Evolutionary conservation across 2,888 invertebrate genomes (phyloP).

Genomic region (Parnassius glacialis): DNA sequence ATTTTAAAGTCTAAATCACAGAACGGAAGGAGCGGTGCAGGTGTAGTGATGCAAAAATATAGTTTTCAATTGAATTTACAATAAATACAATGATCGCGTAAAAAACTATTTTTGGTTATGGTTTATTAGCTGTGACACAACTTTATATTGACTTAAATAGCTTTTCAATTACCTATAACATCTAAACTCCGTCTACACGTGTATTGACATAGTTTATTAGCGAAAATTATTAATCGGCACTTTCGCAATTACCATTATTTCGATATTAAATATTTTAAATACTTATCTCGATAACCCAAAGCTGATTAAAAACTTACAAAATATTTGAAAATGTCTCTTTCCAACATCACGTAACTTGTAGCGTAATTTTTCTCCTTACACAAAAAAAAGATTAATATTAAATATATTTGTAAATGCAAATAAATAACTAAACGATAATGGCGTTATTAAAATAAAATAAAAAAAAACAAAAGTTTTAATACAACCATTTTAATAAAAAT

Average conservation of each 20-base stretch:
- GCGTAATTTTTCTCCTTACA: neutral
- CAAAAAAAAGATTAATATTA: neutral
- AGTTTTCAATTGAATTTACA: slow-evolving; percentile 46
- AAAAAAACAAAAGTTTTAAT: slow-evolving; percentile 51
- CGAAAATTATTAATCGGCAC: slow-evolving; percentile 60
- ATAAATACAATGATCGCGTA: slow-evolving; percentile 55
- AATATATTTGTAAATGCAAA: neutral
- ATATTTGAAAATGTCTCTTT: neutral
- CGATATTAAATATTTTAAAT: slow-evolving; percentile 25
- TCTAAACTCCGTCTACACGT: slow-evolving; percentile 45
- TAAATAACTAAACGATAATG: no score
- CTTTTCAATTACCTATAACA: slow-evolving; percentile 39
- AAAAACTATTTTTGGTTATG: slow-evolving; percentile 48
- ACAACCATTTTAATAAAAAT: slow-evolving; percentile 75
- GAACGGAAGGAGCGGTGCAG: slow-evolving; percentile 72
- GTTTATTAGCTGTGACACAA: slow-evolving; percentile 44
- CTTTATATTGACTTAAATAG: slow-evolving; percentile 34
- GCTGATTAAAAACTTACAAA: slow-evolving; percentile 1
- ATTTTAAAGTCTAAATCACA: slow-evolving; percentile 73
- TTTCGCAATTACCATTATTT: slow-evolving; percentile 47
- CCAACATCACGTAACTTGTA: neutral
- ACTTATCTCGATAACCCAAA: neutral
- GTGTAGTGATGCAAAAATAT: slow-evolving; percentile 73
- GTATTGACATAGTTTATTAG: slow-evolving; percentile 65
- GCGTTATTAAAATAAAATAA: slow-evolving; percentile 39